These are phyloP conservation scores for Quadroppia sp. DNA, from an alignment of 2,888 invertebrate genomes.

Conservation along the genomic window DNA sequence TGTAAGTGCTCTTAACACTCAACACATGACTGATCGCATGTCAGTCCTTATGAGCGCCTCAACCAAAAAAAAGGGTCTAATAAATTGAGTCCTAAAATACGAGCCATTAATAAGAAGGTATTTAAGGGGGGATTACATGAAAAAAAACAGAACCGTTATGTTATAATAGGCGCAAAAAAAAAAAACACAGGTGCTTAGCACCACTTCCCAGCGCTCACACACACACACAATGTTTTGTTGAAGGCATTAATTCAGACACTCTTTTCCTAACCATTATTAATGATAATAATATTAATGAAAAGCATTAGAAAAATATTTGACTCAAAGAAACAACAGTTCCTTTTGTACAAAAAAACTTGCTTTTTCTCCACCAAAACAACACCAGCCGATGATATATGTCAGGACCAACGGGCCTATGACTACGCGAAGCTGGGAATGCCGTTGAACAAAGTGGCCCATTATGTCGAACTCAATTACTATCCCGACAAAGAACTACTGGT, in stretches of 20 bases:
- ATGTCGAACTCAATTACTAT: conserved; percentile 85
- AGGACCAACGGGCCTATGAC: conserved; percentile 71
- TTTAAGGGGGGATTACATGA: background rate
- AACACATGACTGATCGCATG: background rate
- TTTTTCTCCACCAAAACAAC: conserved; percentile 46
- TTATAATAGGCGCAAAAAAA: no score
- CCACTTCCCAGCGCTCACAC: background rate
- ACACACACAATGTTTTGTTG: no score
- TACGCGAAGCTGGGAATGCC: conserved; percentile 81
- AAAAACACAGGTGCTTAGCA: no score
- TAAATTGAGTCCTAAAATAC: background rate
- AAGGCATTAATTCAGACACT: no score
- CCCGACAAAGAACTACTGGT: conserved; percentile 86
- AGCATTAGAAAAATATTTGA: background rate
- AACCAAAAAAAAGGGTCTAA: background rate
- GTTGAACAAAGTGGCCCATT: conserved; percentile 85
- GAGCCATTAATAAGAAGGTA: background rate
- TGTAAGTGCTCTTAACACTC: conserved; percentile 55
- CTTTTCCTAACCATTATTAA: no score
- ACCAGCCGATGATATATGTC: conserved; percentile 75
- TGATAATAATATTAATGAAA: conserved; percentile 31
- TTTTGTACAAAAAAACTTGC: no score
- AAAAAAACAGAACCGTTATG: background rate
- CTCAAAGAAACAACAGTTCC: no score
- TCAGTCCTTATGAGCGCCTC: background rate